Evolutionary conservation across 2,113 vertebrate genomes (phyloP), one percentile per base, ranked within the genome.

Genomic region (Grammomys dolichurus): DNA sequence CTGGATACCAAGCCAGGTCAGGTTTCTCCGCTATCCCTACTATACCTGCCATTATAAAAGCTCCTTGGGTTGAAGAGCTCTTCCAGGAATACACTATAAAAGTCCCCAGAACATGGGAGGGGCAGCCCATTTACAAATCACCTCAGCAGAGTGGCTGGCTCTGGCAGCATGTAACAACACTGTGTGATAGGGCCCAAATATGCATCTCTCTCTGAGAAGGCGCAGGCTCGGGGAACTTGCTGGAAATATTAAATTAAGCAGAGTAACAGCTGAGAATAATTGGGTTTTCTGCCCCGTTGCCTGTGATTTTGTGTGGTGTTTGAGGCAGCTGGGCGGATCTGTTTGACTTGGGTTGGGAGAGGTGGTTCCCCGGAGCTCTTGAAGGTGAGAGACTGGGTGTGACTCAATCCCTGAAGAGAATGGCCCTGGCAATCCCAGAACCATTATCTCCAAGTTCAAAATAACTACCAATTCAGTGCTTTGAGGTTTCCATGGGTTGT

Each of bases 231-330:
- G 99, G 98, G 98, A 98, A 98, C 99, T 99, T 98, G 98, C 99
- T 99, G 99, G 99, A 99, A 99, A 99, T 99, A 99, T 99, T 99
- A 99, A 99, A 99, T 99, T 99, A 99, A 99, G 99, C 99, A 99
- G 99, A 98, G 99, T 99, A 99, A 99, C 99, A 99, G 99, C 99
- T 99, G 99, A 99, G 99, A 99, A 99, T 99, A 99, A 99, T 99
- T 99, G 99, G 99, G 99, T 99, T 99, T 99, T 99, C 99, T 99
- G 99, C 99, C 99, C 99, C 98, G 99, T 99, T 99, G 99, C 98
- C 98, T 98, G 99, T 98, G 98, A 99, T 99, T 98, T 98, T 98
- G 97, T 98, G 98, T 95, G 97, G 98, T 98, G 99, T 98, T 98
- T 97, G 98, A 99, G 98, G 98, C 97, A 96, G 97, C 98, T 98